phyloP scores from a whole-genome alignment of 2,797 vertebrate species.

The Sardinella longiceps region DNA sequence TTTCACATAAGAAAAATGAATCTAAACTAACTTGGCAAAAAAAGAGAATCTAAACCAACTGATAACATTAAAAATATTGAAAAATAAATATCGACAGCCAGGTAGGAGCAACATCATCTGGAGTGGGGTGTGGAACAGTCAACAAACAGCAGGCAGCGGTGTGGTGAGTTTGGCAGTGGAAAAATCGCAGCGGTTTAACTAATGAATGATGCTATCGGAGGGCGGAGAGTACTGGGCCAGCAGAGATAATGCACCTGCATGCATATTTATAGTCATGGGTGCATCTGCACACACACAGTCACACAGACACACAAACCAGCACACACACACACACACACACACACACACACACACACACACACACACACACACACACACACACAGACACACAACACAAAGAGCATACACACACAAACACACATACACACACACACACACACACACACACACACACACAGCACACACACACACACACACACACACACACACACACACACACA shows the following conservation, averaged over 20 bases:
- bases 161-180: background rate
- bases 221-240: slow-evolving; percentile 40
- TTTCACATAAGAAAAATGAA: background rate
- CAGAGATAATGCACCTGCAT: slow-evolving; percentile 58
- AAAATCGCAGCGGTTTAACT: slow-evolving; percentile 62
- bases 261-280: slow-evolving; percentile 54
- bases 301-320: too few species aligned
- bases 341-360: too few species aligned
- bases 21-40: background rate
- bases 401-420: too few species aligned
- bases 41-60: background rate
- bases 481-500: too few species aligned
- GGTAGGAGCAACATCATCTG: background rate
- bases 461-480: too few species aligned
- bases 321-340: too few species aligned
- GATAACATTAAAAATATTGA: background rate
- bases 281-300: slow-evolving; percentile 43
- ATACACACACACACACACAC: too few species aligned
- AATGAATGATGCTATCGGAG: slow-evolving; percentile 68
- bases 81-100: background rate
- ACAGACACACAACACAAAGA: too few species aligned
- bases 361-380: background rate
- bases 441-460: background rate
- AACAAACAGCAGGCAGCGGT: background rate
- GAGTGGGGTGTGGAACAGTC: background rate